Conservation (phyloP, 2,888 invertebrate genomes). For the Rhingia rostrata region DNA sequence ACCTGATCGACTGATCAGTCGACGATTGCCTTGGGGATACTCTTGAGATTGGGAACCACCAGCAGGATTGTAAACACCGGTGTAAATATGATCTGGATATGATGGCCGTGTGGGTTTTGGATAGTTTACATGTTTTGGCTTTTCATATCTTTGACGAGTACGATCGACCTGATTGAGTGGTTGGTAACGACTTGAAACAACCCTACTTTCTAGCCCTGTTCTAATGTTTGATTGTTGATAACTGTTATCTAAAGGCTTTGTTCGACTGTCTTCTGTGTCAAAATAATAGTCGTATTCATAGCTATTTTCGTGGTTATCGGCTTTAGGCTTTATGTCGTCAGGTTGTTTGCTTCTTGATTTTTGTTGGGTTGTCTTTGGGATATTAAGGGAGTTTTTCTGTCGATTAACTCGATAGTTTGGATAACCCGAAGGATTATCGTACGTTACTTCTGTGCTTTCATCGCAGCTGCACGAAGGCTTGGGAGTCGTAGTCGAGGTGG, state of each 20-base stretch:
- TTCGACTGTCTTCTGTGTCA: background rate
- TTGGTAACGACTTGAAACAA: background rate
- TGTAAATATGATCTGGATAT: constrained; percentile 3
- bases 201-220: no score
- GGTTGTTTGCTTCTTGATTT: background rate
- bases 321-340: background rate
- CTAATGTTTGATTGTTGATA: background rate
- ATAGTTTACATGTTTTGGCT: background rate
- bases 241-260: background rate
- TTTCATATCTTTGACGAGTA: background rate
- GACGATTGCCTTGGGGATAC: constrained; percentile 3
- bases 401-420: constrained; percentile 22
- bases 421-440: background rate
- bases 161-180: background rate
- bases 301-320: background rate
- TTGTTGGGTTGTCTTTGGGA: background rate
- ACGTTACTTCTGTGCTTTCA: background rate
- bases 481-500: background rate
- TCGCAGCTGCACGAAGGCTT: background rate
- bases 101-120: background rate
- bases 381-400: constrained; percentile 1
- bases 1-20: constrained; percentile 4
- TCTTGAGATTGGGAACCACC: background rate
- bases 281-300: constrained; percentile 39
- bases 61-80: constrained; percentile 11